Conservation (phyloP, 2,113 vertebrate species). For the Turdus rufiventris region DNA sequence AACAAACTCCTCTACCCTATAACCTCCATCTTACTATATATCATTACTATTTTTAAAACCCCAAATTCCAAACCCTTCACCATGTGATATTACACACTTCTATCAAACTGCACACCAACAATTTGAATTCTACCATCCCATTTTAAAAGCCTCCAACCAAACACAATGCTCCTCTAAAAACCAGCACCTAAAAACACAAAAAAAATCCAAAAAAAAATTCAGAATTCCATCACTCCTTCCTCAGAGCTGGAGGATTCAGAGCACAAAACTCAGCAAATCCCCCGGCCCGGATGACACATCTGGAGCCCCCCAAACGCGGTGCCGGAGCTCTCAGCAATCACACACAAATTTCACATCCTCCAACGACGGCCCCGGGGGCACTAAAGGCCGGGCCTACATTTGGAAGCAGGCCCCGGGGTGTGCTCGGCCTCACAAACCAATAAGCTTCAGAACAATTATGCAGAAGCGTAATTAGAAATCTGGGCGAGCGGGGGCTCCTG, state of each 20-base stretch:
- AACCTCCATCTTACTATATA: too few species aligned
- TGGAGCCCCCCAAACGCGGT: constrained; percentile 15
- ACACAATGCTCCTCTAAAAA: too few species aligned
- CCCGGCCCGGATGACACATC: not conserved
- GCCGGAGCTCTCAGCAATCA: constrained; percentile 35
- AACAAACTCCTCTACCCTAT: too few species aligned
- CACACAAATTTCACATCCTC: constrained; percentile 9
- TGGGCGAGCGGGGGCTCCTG: constrained; percentile 12
- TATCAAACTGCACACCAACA: too few species aligned
- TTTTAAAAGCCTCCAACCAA: too few species aligned
- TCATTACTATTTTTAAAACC: too few species aligned
- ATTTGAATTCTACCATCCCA: too few species aligned
- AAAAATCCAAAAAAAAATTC: too few species aligned
- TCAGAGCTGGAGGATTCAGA: not conserved
- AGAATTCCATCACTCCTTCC: not conserved
- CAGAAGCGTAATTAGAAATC: constrained; percentile 33
- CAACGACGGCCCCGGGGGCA: constrained; percentile 20
- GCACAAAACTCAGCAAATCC: constrained; percentile 7
- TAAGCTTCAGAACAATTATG: constrained; percentile 49
- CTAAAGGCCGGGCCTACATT: constrained; percentile 56
- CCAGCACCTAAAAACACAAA: too few species aligned
- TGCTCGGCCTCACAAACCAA: constrained; percentile 58
- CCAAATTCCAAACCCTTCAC: too few species aligned
- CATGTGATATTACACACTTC: too few species aligned
- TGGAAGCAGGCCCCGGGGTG: constrained; percentile 42